Conservation (phyloP, 2,888 invertebrate genomes). For the Unio pictorum region DNA sequence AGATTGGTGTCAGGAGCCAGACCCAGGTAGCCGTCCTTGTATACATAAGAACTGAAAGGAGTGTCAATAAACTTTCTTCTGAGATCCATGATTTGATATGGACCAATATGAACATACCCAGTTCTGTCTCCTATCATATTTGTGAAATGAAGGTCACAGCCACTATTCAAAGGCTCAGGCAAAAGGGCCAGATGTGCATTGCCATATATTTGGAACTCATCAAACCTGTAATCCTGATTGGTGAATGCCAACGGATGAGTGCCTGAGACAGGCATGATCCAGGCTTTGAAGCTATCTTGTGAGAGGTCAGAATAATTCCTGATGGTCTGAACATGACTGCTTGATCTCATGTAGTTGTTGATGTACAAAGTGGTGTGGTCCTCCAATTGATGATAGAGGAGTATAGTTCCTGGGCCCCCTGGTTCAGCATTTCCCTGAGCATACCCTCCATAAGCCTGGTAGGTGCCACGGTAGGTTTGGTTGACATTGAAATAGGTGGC, state of each 20-base stretch:
- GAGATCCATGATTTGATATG: conserved; percentile 52
- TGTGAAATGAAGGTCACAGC: conserved; percentile 42
- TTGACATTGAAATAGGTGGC: conserved; percentile 52
- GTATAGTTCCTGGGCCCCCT: conserved; percentile 57
- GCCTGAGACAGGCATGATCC: conserved; percentile 54
- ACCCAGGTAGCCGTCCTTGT: conserved; percentile 51
- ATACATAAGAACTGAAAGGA: conserved; percentile 56
- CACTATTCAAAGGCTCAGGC: conserved; percentile 39
- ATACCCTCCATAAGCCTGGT: conserved; percentile 49
- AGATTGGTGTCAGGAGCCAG: conserved; percentile 54
- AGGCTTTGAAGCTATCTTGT: conserved; percentile 56
- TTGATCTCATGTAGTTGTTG: conserved; percentile 36
- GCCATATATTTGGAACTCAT: conserved; percentile 56
- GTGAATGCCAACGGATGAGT: conserved; percentile 41
- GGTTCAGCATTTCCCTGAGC: conserved; percentile 32
- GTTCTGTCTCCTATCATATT: conserved; percentile 61
- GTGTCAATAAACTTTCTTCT: conserved; percentile 47
- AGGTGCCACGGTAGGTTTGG: conserved; percentile 51
- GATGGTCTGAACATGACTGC: conserved; percentile 7
- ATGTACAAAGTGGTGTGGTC: conserved; percentile 52
- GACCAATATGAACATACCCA: conserved; percentile 54
- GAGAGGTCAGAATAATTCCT: conserved; percentile 43
- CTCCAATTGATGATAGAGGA: conserved; percentile 47
- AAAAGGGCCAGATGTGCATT: conserved; percentile 55
- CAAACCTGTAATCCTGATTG: conserved; percentile 44